Base-by-base conservation (phyloP, 30 jellyfish, hydroid and myxozoan genomes). In the Phacellophora camtschatica region DNA sequence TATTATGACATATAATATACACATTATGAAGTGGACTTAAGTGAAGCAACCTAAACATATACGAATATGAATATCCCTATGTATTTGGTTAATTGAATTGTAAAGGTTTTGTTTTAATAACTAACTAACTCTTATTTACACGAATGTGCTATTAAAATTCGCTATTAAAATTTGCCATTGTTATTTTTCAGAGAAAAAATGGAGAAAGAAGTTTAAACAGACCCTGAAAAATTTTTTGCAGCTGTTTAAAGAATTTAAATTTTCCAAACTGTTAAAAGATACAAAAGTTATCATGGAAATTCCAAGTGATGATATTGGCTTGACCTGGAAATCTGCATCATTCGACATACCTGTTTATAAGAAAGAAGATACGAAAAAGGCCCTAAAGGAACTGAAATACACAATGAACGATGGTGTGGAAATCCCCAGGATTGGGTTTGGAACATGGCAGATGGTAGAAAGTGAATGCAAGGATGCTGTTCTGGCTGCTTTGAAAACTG, bases 371-470 rank as follows among this genome's bases (percentile, higher is more conserved):
- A 6, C 49, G 18, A 80, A 65, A 69, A 65, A 80, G 50, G 84
- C 84, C 2, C 45, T 80, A 18, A 45, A 68, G 1, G 91, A 80
- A 59, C 19, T 67, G 54, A 65, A 35, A 46, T 28, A 64, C 39
- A 56, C 65, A 33, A 54, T 82, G 82, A 29, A 35, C 28, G 68
- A 66, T 66, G 96, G 90, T 0, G 67, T 65, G 1, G 71, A 74
- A 74, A 85, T 85, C 8, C 96, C 96, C 11, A 63, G 86, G 31
- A 32, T 85, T 65, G 96, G 96, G 4, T 74, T 85, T 74, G 96
- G 96, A 24, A 74, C 84, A 23, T 74, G 96, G 90, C 77, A 43
- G 66, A 45, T 59, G 68, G 90, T 73, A 30, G 96, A 76, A 25
- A 69, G 61, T 24, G 86, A 65, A 13, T 80, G 91, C 84, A 66